Base-by-base conservation (phyloP, 2,113 vertebrate species). In the Manacus vitellinus region DNA sequence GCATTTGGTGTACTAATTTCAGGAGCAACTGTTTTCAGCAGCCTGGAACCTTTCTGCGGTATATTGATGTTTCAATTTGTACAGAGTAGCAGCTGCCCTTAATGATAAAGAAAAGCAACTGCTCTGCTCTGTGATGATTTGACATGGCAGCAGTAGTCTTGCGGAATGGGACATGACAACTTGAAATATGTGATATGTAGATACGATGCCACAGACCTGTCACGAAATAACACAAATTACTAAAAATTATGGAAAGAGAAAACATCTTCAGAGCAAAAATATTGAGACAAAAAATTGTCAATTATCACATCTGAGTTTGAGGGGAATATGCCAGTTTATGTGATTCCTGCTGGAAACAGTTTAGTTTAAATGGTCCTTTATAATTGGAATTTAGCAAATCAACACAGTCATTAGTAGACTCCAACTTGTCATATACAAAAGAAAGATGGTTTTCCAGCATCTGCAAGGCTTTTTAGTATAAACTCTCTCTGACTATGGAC, bases 1-100 rank as follows among this genome's bases (percentile, higher is more conserved):
- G 79, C 72, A 22, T 91, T 96, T 81, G 76, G 86, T 75, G 83
- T 88, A 74, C 92, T 94, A 89, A 95, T 95, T 97, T 81, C 89
- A 78, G 86, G 76, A 97, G 93, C 83, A 84, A 91, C 61, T 81
- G 91, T 94, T 95, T 94, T 82, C 88, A 92, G 91, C 67, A 89
- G 92, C 93, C 94, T 95, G 93, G 91, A 97, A 96, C 91, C 79
- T 65, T 92, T 74, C 90, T 86, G 94, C 76, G n/a, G 86, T 77
- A 19, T 96, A 97, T 94, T 96, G 94, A 96, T 95, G 86, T 95
- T 97, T 96, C 93, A 95, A 95, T 96, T 95, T 97, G 94, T 86
- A 47, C 47, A n/a, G 73, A 94, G 76, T 59, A 96, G 84, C 94
- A 96, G 93, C 91, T 97, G 95, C 94, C 93, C 94, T 97, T 94